Conservation (phyloP, 2,888 invertebrate genomes). For the Malachius bipustulatus region DNA sequence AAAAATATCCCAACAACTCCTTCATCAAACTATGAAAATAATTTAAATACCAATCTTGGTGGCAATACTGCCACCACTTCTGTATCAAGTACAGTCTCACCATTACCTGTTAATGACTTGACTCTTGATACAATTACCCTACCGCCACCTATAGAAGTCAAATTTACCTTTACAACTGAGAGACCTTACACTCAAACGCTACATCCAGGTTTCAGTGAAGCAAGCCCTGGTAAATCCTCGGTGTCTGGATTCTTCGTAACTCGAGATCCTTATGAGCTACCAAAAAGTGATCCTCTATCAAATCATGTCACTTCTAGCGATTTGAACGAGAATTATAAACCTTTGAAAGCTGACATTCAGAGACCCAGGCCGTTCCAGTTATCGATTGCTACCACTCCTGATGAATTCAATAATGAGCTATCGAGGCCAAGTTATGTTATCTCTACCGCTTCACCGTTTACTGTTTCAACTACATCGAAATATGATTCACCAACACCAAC, state of each 20-base stretch:
- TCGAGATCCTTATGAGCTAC: conserved; percentile 11
- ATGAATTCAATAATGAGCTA: background rate
- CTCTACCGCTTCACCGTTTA: conserved; percentile 33
- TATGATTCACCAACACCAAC: conserved; percentile 24
- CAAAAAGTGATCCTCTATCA: too few species aligned
- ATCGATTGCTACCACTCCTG: conserved; percentile 10
- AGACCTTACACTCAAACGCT: conserved; percentile 36
- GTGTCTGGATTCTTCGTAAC: conserved; percentile 18
- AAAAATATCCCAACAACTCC: conserved; percentile 28
- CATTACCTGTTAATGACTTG: too few species aligned
- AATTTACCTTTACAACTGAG: too few species aligned
- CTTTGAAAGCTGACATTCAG: background rate
- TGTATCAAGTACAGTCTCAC: background rate
- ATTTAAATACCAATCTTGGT: too few species aligned
- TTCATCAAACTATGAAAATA: conserved; percentile 28
- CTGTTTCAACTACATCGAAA: conserved; percentile 17
- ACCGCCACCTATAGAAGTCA: too few species aligned
- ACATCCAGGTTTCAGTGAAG: conserved; percentile 7
- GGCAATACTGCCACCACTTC: background rate
- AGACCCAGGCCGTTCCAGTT: conserved; percentile 25
- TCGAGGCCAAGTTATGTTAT: conserved; percentile 24
- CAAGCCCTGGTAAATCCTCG: background rate
- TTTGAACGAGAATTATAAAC: background rate
- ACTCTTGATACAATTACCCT: conserved; percentile 22
- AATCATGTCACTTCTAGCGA: conserved; percentile 2